Base-by-base conservation (phyloP, 2,797 vertebrate species). In the Anguilla obscura region DNA sequence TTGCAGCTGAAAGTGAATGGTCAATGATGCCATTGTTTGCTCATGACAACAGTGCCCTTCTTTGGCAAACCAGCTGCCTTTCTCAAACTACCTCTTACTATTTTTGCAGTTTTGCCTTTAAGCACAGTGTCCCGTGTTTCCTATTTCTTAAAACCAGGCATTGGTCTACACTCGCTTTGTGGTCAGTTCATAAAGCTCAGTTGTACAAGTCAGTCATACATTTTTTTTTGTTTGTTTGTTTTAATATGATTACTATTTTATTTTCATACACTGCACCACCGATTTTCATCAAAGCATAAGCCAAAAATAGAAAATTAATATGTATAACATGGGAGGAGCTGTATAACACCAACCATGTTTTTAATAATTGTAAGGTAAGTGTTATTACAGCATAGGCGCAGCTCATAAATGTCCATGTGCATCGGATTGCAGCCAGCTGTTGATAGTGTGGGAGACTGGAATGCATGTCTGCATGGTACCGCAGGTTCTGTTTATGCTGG, bases 11-110 rank as follows among this genome's bases (percentile, higher is more conserved):
- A 88, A 85, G 90, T 89, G 90, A 88, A 87, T 85, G 89, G 90
- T 96, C 94, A 96, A 95, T 95, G 94, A 90, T 88, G 90, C 89
- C 88, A 93, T 96, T 97, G 96, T 97, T 87, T 90, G 90, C 54
- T 87, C 40, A 21, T 84, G 89, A 88, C 92, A 94, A 93, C 93
- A 93, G 90, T 88, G 90, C 40, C 30, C 85, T 87, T 83, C 88
- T 90, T 87, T 84, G 86, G 89, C 40, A 69, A 88, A 88, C 88
- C 90, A 87, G 89, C 84, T 87, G 84, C 88, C 76, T 63, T 50
- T 86, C 27, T 30, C 86, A 63, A 85, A 60, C 88, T 86, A 88
- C 86, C 79, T 24, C 79, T n/a, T 82, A n/a, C 79, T 50, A 16
- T 24, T 82, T 48, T 50, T 50, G 40, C 40, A 82, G 79, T 82